These are phyloP conservation scores for Aphodius sticticus DNA, from an alignment of 2,888 invertebrate species.

Conservation along the genomic window DNA sequence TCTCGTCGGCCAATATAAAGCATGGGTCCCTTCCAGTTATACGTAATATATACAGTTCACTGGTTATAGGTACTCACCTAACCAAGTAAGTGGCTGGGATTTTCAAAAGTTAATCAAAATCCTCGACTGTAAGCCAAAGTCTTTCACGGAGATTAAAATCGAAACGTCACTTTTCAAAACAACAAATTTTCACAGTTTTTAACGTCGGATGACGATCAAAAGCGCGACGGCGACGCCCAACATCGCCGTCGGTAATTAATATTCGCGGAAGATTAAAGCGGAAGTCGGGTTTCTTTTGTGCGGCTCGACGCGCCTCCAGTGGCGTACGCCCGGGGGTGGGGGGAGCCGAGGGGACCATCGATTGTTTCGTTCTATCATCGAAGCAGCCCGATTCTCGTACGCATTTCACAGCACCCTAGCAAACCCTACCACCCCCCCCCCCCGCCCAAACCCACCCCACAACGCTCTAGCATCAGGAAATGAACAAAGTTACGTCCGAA, in stretches of 20 bases:
- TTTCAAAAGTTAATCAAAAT: no score
- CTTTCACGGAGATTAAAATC: not conserved
- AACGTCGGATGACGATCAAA: not conserved
- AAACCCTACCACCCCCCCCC: constrained; percentile 8
- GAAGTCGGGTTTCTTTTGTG: constrained; percentile 24
- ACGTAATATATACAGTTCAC: no score
- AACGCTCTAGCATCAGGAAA: constrained; percentile 19
- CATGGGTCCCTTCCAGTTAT: no score
- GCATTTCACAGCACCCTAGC: constrained; percentile 11
- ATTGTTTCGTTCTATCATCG: constrained; percentile 20
- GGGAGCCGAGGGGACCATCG: constrained; percentile 7
- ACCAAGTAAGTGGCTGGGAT: no score
- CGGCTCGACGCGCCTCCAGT: not conserved
- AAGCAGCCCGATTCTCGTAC: not conserved
- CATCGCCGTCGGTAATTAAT: constrained; percentile 19
- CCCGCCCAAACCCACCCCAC: not conserved
- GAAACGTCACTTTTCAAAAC: not conserved
- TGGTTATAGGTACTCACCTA: no score
- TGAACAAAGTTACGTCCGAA: constrained; percentile 35
- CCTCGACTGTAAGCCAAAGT: no score
- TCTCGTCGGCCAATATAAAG: no score
- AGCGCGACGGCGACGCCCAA: constrained; percentile 4
- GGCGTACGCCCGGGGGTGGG: not conserved
- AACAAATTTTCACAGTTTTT: not conserved
- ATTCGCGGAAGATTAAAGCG: constrained; percentile 22